These are phyloP conservation scores for Stegophylla sp. DNA, from an alignment of 2,888 invertebrate species.

Conservation along the genomic window DNA sequence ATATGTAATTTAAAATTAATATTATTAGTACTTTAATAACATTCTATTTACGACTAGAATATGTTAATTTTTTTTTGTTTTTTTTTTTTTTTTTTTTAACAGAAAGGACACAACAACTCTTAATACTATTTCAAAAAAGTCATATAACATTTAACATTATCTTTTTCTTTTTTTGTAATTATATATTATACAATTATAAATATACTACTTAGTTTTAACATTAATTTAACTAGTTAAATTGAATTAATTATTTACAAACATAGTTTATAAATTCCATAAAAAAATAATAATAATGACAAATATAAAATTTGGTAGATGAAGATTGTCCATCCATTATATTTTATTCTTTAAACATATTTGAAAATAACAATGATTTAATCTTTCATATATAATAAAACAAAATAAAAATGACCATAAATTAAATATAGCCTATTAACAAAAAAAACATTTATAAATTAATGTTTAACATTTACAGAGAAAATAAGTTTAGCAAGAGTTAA, in stretches of 20 bases:
- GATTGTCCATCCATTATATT: slow-evolving; percentile 4
- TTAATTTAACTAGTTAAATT: slow-evolving; percentile 56
- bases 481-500: slow-evolving; percentile 20
- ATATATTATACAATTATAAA: slow-evolving; percentile 48
- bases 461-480: slow-evolving; percentile 33
- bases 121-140: slow-evolving; percentile 52
- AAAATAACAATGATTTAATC: slow-evolving; percentile 46
- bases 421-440: slow-evolving; percentile 22
- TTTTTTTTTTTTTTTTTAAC: slow-evolving; percentile 50
- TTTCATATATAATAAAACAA: slow-evolving; percentile 48
- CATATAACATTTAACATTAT: slow-evolving; percentile 45
- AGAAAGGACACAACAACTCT: slow-evolving; percentile 53
- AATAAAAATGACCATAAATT: slow-evolving; percentile 36
- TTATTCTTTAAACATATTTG: slow-evolving; percentile 25
- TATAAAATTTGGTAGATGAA: slow-evolving; percentile 43
- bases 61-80: slow-evolving; percentile 56
- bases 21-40: slow-evolving; percentile 48
- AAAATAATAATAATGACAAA: slow-evolving; percentile 46
- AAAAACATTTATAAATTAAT: slow-evolving; percentile 25
- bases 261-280: slow-evolving; percentile 47
- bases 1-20: slow-evolving; percentile 49
- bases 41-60: slow-evolving; percentile 54
- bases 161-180: slow-evolving; percentile 33
- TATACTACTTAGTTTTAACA: slow-evolving; percentile 48
- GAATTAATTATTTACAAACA: slow-evolving; percentile 47